Conservation (phyloP, 2,888 invertebrate genomes). For the Tupiocoris notatus region DNA sequence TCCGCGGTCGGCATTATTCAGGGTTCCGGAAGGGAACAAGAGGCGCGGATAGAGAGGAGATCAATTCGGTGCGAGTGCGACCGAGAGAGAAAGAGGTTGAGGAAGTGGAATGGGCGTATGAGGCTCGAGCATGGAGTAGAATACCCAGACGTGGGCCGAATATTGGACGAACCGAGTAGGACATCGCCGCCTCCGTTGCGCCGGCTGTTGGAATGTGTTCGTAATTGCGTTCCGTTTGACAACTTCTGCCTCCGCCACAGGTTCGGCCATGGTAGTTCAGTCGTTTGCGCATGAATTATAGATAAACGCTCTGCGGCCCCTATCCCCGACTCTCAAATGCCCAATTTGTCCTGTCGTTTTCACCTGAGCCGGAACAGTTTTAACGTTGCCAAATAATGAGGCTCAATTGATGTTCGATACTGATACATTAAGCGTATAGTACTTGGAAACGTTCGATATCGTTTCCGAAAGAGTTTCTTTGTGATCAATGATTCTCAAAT, state of each 20-base stretch:
- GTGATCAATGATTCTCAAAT: no score
- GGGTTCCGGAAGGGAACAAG: neutral
- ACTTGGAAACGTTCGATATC: no score
- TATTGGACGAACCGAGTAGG: neutral
- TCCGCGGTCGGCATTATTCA: slow-evolving; percentile 32
- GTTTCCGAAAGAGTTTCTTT: no score
- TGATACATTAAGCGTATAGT: no score
- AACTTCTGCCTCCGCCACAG: slow-evolving; percentile 7
- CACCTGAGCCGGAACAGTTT: no score
- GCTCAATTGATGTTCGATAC: no score
- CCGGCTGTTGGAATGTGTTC: slow-evolving; percentile 34
- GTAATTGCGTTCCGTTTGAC: slow-evolving; percentile 38
- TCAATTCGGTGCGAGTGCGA: neutral
- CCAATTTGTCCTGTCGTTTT: no score
- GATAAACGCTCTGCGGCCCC: slow-evolving; percentile 23
- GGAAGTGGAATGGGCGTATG: no score
- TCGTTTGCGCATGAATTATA: slow-evolving; percentile 27
- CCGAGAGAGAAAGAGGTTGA: slow-evolving; percentile 4
- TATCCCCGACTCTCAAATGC: no score
- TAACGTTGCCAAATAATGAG: no score
- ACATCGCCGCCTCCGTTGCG: neutral
- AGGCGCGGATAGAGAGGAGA: neutral
- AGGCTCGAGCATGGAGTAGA: no score
- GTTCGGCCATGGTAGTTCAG: slow-evolving; percentile 5
- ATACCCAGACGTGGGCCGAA: slow-evolving; percentile 18